Evolutionary conservation across 2,888 invertebrate genomes (phyloP).

Genomic region (Chloroclystis v-ata): DNA sequence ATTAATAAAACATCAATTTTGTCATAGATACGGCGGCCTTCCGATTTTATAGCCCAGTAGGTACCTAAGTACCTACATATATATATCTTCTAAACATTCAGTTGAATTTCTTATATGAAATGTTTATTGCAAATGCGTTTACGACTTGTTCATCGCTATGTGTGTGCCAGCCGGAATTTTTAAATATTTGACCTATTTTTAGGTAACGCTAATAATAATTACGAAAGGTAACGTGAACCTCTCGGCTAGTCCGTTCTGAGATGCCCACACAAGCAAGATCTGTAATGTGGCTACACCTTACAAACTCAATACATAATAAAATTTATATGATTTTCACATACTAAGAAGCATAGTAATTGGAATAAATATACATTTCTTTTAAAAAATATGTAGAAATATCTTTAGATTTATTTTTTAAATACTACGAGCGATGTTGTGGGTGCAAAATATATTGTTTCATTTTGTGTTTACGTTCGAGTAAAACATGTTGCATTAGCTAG

Average conservation of each 20-base stretch:
- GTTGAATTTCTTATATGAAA: slow-evolving; percentile 34
- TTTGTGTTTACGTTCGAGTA: slow-evolving; percentile 24
- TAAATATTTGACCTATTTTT: slow-evolving; percentile 76
- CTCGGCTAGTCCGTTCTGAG: slow-evolving; percentile 44
- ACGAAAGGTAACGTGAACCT: slow-evolving; percentile 75
- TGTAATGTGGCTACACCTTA: slow-evolving; percentile 9
- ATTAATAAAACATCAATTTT: too few species aligned
- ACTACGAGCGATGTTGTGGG: too few species aligned
- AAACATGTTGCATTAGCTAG: slow-evolving; percentile 33
- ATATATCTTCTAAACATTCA: neutral
- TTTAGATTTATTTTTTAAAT: too few species aligned
- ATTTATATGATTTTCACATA: neutral
- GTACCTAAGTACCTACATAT: neutral
- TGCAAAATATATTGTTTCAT: too few species aligned
- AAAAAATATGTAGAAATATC: too few species aligned
- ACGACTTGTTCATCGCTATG: slow-evolving; percentile 51
- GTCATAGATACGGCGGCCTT: too few species aligned
- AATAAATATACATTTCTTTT: too few species aligned
- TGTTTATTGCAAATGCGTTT: slow-evolving; percentile 54
- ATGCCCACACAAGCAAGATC: slow-evolving; percentile 27
- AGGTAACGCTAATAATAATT: slow-evolving; percentile 74
- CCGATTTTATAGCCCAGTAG: too few species aligned
- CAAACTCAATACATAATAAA: neutral
- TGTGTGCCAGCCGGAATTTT: slow-evolving; percentile 68
- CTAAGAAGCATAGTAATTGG: too few species aligned